Evolutionary conservation across 2,797 vertebrate species (phyloP), one percentile per base, ranked within the genome.

Genomic region (Babyrousa celebensis): DNA sequence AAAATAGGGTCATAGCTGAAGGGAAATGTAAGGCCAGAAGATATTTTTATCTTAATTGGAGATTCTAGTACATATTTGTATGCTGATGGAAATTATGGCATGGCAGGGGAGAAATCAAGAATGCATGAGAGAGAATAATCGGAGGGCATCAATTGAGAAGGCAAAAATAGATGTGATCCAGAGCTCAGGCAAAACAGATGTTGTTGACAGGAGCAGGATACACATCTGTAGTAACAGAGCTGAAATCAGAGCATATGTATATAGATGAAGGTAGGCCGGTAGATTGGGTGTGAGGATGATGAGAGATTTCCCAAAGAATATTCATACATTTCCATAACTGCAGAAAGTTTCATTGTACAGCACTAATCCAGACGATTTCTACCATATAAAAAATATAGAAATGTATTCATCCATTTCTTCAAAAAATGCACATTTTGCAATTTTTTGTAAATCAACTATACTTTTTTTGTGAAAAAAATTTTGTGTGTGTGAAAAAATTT

Each of bases 41-140:
- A 85, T 63, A 71, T 62, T 90, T 94, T n/a, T 65, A 78, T n/a
- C 40, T 85, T 71, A 71, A 94, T 20, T 85, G 65, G 54, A 84
- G 27, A 36, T 70, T 60, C 40, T 48, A 23, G 78, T 17, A 52
- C 40, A 67, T 75, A 67, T 89, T 94, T 83, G 58, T 68, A 60
- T 60, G 40, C 23, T 68, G 60, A 68, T 83, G 60, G 70, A 89
- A 83, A 89, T 77, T 83, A 85, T 89, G 78, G 48, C 78, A 75
- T 48, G 52, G 14, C 83, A 23, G 21, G 20, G 63, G 12, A 25
- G 40, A 94, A 85, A 94, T 89, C 52, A 85, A 60, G n/a, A 11
- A 77, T 52, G 62, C 32, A 60, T 84, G 18, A 62, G 12, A 70
- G 65, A 32, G 63, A 85, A 70, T 36, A 85, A 90, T 78, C 27